Percentiles rank a stretch among this genome's conserved stretches.
phyloP scores from a whole-genome alignment of 2,888 invertebrate genomes.

The Xanthia togata region DNA sequence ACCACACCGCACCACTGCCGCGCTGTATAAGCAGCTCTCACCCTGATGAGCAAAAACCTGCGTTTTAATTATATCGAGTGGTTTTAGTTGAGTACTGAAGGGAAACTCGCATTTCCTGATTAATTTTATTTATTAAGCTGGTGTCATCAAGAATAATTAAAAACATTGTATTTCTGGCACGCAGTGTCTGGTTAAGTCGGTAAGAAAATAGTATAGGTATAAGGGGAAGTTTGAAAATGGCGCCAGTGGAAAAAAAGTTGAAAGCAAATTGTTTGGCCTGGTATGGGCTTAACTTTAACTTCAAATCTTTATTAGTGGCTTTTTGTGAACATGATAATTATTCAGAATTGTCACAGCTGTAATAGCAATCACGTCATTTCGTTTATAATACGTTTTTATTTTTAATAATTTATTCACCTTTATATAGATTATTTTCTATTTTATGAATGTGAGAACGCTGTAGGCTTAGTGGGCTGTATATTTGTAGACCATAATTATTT shows the following conservation, averaged over 20 bases:
- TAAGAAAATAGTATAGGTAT: no score
- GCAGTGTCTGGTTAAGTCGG: neutral
- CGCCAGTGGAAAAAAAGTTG: neutral
- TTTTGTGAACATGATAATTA: no score
- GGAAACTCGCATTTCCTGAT: slow-evolving; percentile 7
- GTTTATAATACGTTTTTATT: no score
- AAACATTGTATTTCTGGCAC: neutral
- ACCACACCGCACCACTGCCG: slow-evolving; percentile 25
- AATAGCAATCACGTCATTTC: no score
- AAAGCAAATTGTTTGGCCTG: neutral
- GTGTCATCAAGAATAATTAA: neutral
- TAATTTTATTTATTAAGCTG: neutral
- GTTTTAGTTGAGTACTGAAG: slow-evolving; percentile 45
- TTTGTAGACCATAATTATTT: no score
- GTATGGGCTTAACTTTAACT: no score
- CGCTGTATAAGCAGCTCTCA: slow-evolving; percentile 42
- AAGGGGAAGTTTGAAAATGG: neutral
- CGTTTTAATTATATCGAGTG: slow-evolving; percentile 58
- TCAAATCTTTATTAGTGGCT: no score
- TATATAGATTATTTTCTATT: no score
- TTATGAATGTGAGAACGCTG: no score
- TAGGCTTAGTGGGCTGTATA: no score
- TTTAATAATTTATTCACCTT: no score
- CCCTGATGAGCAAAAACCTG: slow-evolving; percentile 47
- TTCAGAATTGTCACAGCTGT: no score